Conservation (phyloP, 2,797 vertebrate species). For the Gymnoscopelus microlampas region DNA sequence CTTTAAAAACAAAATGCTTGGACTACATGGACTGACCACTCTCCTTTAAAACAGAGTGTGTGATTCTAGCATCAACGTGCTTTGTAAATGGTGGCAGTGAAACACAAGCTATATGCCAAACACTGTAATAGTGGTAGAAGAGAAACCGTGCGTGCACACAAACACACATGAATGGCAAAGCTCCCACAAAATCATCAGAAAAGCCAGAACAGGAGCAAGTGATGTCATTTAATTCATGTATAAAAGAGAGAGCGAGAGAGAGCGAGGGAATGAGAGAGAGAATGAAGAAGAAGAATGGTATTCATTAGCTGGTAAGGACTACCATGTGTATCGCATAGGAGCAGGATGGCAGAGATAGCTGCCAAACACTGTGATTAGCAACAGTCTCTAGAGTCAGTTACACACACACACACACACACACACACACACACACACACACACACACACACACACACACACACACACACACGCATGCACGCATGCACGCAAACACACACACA, state of each 20-base stretch:
- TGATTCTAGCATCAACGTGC: too few relatives aligned
- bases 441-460: slow-evolving; percentile 1
- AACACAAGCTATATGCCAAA: too few relatives aligned
- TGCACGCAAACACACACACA: slow-evolving; percentile 1
- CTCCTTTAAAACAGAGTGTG: too few relatives aligned
- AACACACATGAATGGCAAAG: slow-evolving; percentile 11
- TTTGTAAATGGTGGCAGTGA: too few relatives aligned
- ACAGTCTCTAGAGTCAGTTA: not conserved
- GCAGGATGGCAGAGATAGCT: not conserved
- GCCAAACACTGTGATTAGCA: slow-evolving; percentile 22
- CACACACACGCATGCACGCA: slow-evolving; percentile 1
- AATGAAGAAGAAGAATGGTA: not conserved
- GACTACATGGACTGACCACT: too few relatives aligned
- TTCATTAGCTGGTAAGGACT: slow-evolving; percentile 34
- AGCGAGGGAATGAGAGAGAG: not conserved
- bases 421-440: slow-evolving; percentile 1
- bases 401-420: not conserved
- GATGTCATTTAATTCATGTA: slow-evolving; percentile 24
- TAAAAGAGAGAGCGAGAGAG: not conserved
- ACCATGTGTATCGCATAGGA: slow-evolving; percentile 3
- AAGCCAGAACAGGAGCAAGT: slow-evolving; percentile 26
- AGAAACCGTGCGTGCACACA: not conserved
- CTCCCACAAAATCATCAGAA: not conserved
- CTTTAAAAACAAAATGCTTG: too few relatives aligned
- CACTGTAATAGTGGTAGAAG: too few relatives aligned